Evolutionary conservation across 1,140 invertebrate species (phyloP), one percentile per base, ranked within the genome.

Genomic region (Myzus persicae): DNA sequence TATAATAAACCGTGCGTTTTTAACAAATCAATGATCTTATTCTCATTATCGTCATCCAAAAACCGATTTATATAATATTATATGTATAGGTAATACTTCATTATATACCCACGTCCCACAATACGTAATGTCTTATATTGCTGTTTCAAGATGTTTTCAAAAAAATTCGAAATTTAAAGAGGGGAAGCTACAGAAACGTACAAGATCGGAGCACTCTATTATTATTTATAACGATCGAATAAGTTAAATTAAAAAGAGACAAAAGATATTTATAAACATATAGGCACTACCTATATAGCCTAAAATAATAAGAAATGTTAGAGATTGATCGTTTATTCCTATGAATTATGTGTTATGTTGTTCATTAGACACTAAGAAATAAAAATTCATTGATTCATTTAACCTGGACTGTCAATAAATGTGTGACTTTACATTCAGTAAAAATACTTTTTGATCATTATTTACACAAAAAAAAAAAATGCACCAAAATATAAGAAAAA

Each of bases 1-100:
- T 95, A 94, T 76, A 67, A 67, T 18, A 67, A n/a, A 76, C 14
- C 31, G 6, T 76, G n/a, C 5, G 31, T 76, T 36, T 76, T 76
- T 18, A 67, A n/a, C 14, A n/a, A n/a, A 18, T 20, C 14, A 76
- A 18, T n/a, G n/a, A 76, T n/a, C 14, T 76, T 76, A n/a, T 76
- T 67, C 36, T 76, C n/a, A n/a, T n/a, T 76, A 1, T 76, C 31
- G 1, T 20, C 14, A 18, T 5, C 4, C n/a, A 76, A n/a, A n/a
- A 76, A 76, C 14, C 18, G 31, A n/a, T 31, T 59, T 31, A 9
- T 59, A 26, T 59, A 31, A n/a, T 59, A 31, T 0, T 51, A 26
- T 26, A 26, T 59, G 22, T 31, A 31, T 59, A 59, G 0, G n/a
- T n/a, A n/a, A n/a, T n/a, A n/a, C n/a, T n/a, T n/a, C n/a, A n/a